A percentile compares a stretch with the other conserved stretches of the same genome.
phyloP scores from a whole-genome alignment of 2,113 vertebrate genomes.

The Cichladusa arquata region DNA sequence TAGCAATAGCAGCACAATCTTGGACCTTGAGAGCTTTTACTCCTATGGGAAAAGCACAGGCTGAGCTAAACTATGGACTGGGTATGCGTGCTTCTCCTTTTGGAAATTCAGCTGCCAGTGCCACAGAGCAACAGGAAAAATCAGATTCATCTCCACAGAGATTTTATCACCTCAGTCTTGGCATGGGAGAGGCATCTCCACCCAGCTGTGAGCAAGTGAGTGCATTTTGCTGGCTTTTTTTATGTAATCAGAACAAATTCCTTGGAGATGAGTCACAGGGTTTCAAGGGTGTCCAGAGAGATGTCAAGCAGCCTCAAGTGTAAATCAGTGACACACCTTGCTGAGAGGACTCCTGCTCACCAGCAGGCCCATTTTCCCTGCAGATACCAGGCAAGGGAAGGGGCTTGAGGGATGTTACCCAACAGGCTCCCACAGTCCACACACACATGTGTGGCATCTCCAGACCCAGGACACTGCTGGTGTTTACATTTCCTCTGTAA shows the following conservation, averaged over 20 bases:
- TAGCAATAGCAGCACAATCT: background rate
- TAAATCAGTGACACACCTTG: slow-evolving; percentile 62
- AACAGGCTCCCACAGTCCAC: background rate
- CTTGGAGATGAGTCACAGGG: slow-evolving; percentile 58
- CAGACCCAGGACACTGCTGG: background rate
- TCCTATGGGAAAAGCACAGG: background rate
- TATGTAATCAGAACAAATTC: slow-evolving; percentile 70
- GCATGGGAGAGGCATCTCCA: slow-evolving; percentile 63
- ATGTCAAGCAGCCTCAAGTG: slow-evolving; percentile 47
- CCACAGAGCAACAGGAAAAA: slow-evolving; percentile 23
- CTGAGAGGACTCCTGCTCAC: background rate
- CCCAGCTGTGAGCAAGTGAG: slow-evolving; percentile 61
- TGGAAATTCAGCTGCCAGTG: background rate
- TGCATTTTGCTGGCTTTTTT: slow-evolving; percentile 56
- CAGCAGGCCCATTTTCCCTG: background rate
- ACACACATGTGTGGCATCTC: background rate
- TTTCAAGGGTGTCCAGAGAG: slow-evolving; percentile 55
- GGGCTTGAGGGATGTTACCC: background rate
- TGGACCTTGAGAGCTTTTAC: background rate
- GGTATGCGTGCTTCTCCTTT: background rate
- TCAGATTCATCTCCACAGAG: slow-evolving; percentile 43
- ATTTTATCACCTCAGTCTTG: slow-evolving; percentile 64
- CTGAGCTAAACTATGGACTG: background rate
- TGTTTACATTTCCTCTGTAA: slow-evolving; percentile 49
- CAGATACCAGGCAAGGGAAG: background rate